Evolutionary conservation across 2,888 invertebrate genomes (phyloP).

Genomic region (Drosophila picticornis): DNA sequence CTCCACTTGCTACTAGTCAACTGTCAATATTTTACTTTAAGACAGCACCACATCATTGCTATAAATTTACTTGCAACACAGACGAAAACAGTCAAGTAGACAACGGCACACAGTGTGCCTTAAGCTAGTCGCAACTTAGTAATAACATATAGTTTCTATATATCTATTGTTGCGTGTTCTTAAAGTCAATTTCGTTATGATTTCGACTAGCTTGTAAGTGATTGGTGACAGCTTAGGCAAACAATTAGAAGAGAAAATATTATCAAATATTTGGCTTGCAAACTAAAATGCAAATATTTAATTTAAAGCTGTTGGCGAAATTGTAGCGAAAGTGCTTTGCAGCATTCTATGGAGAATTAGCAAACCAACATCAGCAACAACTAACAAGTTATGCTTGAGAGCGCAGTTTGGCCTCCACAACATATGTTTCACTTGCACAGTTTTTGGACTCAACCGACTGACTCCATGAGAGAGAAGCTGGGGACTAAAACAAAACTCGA

Average conservation of each 20-base stretch:
- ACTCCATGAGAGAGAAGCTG: not conserved
- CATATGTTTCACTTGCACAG: slow-evolving; percentile 57
- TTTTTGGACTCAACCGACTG: slow-evolving; percentile 12
- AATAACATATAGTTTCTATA: slow-evolving; percentile 2
- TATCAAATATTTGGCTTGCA: not conserved
- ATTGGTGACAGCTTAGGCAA: not conserved
- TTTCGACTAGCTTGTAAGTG: not conserved
- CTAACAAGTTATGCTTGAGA: slow-evolving; percentile 12
- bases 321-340: slow-evolving; percentile 1
- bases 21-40: slow-evolving; percentile 81
- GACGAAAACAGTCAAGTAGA: slow-evolving; percentile 23
- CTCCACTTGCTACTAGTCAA: slow-evolving; percentile 74
- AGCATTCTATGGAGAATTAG: not conserved
- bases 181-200: slow-evolving; percentile 11
- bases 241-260: not conserved
- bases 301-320: not conserved
- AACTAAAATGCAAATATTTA: not conserved
- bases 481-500: slow-evolving; percentile 2
- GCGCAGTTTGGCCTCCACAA: slow-evolving; percentile 15
- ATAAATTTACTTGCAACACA: slow-evolving; percentile 72
- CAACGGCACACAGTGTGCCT: slow-evolving; percentile 9
- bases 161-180: slow-evolving; percentile 13
- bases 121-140: slow-evolving; percentile 5
- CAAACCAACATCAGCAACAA: not conserved
- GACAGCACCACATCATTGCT: slow-evolving; percentile 77